These are phyloP conservation scores for Drosophila helvetica DNA, from an alignment of 2,888 invertebrate genomes.

Conservation along the genomic window DNA sequence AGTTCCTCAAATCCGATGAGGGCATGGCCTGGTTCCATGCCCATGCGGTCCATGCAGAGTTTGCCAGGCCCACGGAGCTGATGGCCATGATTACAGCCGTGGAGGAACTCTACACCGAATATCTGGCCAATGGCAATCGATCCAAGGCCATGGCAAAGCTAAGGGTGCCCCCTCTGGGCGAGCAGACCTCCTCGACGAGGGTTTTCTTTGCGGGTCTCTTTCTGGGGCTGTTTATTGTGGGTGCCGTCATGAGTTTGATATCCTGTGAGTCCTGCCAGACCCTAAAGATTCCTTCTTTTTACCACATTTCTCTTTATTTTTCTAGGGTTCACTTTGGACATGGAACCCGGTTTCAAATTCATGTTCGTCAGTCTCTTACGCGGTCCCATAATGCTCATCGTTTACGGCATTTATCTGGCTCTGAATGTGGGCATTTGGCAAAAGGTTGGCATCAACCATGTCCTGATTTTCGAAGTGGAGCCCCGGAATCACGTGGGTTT, in stretches of 20 bases:
- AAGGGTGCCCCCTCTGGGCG: constrained; percentile 96
- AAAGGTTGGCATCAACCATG: constrained; percentile 97
- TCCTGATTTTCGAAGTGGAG: constrained; percentile 97
- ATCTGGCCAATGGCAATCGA: constrained; percentile 94
- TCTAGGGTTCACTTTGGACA: constrained; percentile 24
- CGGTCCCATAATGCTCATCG: constrained; percentile 94
- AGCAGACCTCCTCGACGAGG: constrained; percentile 91
- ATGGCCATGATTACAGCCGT: constrained; percentile 86
- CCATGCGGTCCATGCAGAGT: constrained; percentile 88
- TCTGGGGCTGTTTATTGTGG: constrained; percentile 94
- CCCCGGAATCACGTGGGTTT: constrained; percentile 95
- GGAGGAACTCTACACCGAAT: constrained; percentile 92
- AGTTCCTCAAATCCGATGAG: constrained; percentile 89
- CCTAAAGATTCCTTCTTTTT: not conserved
- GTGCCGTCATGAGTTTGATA: constrained; percentile 91
- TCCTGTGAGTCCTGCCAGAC: constrained; percentile 86
- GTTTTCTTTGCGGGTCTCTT: constrained; percentile 97
- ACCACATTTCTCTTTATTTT: not conserved
- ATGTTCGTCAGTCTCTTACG: constrained; percentile 94
- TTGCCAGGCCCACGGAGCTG: constrained; percentile 86
- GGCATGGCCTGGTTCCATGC: constrained; percentile 95
- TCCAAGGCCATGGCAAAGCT: constrained; percentile 98
- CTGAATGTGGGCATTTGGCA: constrained; percentile 98
- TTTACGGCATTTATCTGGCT: constrained; percentile 95
- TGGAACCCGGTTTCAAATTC: not conserved